phyloP scores from a whole-genome alignment of 2,113 vertebrate genomes.

The Arenaria interpres region DNA sequence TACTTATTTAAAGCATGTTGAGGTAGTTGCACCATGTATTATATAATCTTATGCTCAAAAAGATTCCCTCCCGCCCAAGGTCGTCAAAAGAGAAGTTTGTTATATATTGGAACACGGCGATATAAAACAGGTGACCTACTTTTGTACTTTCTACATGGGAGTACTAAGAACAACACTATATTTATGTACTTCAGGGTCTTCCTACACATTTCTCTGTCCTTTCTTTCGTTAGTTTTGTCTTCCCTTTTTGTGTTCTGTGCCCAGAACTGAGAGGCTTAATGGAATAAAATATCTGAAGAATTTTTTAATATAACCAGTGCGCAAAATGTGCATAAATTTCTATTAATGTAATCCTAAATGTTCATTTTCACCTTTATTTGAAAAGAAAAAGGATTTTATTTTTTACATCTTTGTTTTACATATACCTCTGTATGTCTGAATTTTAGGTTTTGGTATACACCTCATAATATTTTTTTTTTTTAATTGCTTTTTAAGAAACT shows the following conservation, averaged over 20 bases:
- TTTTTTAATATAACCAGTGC: background rate
- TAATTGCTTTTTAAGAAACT: background rate
- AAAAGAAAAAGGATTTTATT: background rate
- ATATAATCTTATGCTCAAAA: background rate
- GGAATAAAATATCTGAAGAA: background rate
- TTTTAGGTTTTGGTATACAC: background rate
- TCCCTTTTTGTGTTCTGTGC: background rate
- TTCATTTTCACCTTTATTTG: background rate
- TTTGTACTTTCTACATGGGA: background rate
- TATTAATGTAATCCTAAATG: background rate
- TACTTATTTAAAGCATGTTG: conserved; percentile 31
- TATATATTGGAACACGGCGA: background rate
- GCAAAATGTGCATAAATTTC: background rate
- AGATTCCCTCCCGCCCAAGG: background rate
- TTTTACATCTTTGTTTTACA: background rate
- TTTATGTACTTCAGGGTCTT: background rate
- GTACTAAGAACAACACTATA: background rate
- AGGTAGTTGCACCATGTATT: background rate
- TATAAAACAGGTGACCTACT: conserved; percentile 2
- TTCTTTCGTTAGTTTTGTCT: background rate
- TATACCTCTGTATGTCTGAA: background rate
- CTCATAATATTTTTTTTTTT: background rate
- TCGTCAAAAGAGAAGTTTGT: background rate
- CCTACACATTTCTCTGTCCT: background rate
- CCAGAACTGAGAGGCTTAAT: background rate